These are phyloP conservation scores for Eupithecia tripunctaria DNA, from an alignment of 2,888 invertebrate species.

Conservation along the genomic window DNA sequence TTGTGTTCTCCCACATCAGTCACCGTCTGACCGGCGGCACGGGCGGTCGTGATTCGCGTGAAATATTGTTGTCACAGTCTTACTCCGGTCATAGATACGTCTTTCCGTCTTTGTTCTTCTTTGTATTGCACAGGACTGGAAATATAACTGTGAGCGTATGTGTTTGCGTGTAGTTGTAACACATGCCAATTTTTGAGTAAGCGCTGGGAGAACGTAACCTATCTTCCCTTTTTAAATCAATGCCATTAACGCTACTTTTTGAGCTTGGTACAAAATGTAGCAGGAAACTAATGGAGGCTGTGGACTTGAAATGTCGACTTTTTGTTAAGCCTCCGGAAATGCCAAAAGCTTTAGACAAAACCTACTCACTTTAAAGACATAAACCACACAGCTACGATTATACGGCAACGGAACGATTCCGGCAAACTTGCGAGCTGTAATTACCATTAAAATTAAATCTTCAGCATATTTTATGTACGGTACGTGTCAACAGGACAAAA, in stretches of 20 bases:
- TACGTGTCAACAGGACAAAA: constrained; percentile 32
- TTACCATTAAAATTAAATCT: background rate
- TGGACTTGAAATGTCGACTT: background rate
- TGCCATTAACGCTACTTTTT: background rate
- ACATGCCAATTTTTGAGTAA: no score
- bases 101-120: no score
- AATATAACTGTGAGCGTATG: no score
- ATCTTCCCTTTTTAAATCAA: no score
- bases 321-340: background rate
- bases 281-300: background rate
- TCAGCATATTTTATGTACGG: background rate
- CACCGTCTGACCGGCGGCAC: no score
- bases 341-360: background rate
- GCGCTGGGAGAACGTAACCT: no score
- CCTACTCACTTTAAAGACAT: background rate
- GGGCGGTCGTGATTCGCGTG: no score
- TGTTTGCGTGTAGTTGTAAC: no score
- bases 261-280: background rate
- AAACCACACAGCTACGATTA: background rate
- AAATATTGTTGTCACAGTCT: no score
- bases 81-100: no score
- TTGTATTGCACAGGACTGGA: no score
- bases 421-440: background rate
- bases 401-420: background rate
- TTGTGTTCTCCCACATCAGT: no score